phyloP scores from a whole-genome alignment of 1,140 invertebrate genomes.

The Campoletis sonorensis region DNA sequence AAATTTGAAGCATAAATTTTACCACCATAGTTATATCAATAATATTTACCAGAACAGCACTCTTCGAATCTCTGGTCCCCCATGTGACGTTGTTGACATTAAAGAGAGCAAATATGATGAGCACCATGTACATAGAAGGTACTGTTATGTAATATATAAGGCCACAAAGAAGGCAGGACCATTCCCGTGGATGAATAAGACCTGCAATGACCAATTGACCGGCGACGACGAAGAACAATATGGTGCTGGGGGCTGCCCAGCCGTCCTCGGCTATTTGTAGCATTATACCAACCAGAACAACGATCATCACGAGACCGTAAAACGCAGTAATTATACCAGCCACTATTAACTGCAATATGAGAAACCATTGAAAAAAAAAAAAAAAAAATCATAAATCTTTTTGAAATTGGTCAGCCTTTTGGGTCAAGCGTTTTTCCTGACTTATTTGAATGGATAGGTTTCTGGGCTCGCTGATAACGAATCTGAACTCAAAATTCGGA shows the following conservation, averaged over 20 bases:
- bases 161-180: constrained; percentile 85
- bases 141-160: constrained; percentile 94
- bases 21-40: too few species aligned
- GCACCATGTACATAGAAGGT: constrained; percentile 94
- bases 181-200: constrained; percentile 90
- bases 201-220: constrained; percentile 82
- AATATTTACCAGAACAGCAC: constrained; percentile 7
- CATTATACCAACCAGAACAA: constrained; percentile 92
- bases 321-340: constrained; percentile 86
- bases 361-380: constrained; percentile 24
- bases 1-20: too few species aligned
- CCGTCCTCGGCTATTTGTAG: constrained; percentile 90
- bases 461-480: too few species aligned
- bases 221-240: constrained; percentile 84
- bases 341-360: constrained; percentile 80
- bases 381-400: too few species aligned
- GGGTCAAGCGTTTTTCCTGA: too few species aligned
- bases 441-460: too few species aligned
- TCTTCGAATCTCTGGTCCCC: constrained; percentile 88
- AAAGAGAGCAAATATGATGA: constrained; percentile 93
- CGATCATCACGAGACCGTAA: constrained; percentile 95
- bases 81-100: constrained; percentile 94
- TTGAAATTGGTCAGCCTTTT: too few species aligned
- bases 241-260: constrained; percentile 85
- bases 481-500: too few species aligned